Evolutionary conservation across 2,888 invertebrate genomes (phyloP).

Genomic region (Stenodera caucasica): DNA sequence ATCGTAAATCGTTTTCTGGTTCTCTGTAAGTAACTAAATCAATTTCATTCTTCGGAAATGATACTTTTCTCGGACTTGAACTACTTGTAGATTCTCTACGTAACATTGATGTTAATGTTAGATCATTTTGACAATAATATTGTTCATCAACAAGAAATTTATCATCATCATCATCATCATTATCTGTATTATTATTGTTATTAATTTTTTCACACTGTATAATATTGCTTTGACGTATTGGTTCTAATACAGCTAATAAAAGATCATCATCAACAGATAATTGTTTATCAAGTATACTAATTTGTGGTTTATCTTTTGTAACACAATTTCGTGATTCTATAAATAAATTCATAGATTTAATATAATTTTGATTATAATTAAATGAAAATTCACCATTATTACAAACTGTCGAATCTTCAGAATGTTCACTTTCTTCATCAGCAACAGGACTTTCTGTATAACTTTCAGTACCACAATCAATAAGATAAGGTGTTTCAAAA

Average conservation of each 20-base stretch:
- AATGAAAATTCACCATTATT: slow-evolving; percentile 34
- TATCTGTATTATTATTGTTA: slow-evolving; percentile 28
- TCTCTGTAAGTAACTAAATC: slow-evolving; percentile 40
- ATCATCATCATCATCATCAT: slow-evolving; percentile 28
- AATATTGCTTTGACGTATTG: slow-evolving; percentile 24
- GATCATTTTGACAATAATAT: slow-evolving; percentile 24
- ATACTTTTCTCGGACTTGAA: slow-evolving; percentile 33
- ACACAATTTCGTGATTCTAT: slow-evolving; percentile 18
- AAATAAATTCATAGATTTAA: neutral
- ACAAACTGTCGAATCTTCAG: slow-evolving; percentile 38
- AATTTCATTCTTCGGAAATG: slow-evolving; percentile 39
- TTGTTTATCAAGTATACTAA: slow-evolving; percentile 40
- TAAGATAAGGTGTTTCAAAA: slow-evolving; percentile 43
- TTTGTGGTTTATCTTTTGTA: slow-evolving; percentile 12
- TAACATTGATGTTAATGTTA: slow-evolving; percentile 37
- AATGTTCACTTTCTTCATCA: slow-evolving; percentile 43
- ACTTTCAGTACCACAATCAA: slow-evolving; percentile 48
- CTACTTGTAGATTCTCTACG: slow-evolving; percentile 34
- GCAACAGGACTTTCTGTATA: slow-evolving; percentile 41
- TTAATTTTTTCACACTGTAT: slow-evolving; percentile 17
- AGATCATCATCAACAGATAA: slow-evolving; percentile 46
- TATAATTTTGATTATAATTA: too few relatives aligned
- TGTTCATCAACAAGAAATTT: slow-evolving; percentile 21
- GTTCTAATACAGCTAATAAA: slow-evolving; percentile 39
- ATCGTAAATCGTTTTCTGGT: slow-evolving; percentile 36